Conservation (phyloP, 2,888 invertebrate genomes). For the Drosophila macrospina region DNA sequence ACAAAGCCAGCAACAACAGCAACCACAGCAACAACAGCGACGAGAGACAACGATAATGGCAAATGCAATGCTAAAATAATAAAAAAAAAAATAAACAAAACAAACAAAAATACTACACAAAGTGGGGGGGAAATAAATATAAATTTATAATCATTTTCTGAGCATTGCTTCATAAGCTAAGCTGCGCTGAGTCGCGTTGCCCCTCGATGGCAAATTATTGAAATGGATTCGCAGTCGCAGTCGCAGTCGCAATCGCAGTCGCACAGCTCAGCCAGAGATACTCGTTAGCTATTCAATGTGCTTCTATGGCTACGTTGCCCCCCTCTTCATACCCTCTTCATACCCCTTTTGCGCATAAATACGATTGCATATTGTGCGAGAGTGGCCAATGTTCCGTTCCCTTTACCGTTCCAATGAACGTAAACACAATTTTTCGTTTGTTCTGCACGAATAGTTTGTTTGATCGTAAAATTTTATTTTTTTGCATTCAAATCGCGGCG, state of each 20-base stretch:
- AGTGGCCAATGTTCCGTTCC: slow-evolving; percentile 57
- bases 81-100: background rate
- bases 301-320: too few species aligned
- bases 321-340: too few species aligned
- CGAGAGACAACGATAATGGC: slow-evolving; percentile 54
- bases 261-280: slow-evolving; percentile 37
- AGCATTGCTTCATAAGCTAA: slow-evolving; percentile 59
- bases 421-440: slow-evolving; percentile 79
- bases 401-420: slow-evolving; percentile 65
- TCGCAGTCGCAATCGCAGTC: slow-evolving; percentile 33
- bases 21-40: slow-evolving; percentile 27
- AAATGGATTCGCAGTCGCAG: slow-evolving; percentile 64
- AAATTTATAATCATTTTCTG: slow-evolving; percentile 78
- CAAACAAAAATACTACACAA: background rate
- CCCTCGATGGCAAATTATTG: slow-evolving; percentile 76
- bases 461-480: slow-evolving; percentile 78
- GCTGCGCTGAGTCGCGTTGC: slow-evolving; percentile 39
- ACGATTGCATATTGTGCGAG: slow-evolving; percentile 28
- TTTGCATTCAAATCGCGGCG: slow-evolving; percentile 73
- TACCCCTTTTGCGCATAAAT: too few species aligned
- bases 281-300: slow-evolving; percentile 14
- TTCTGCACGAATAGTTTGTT: slow-evolving; percentile 81
- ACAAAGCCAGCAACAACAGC: slow-evolving; percentile 66
- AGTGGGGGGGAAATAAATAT: slow-evolving; percentile 34
- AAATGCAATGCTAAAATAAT: slow-evolving; percentile 53